phyloP scores from a whole-genome alignment of 2,888 invertebrate species.

The Himalopsyche kuldschensis region DNA sequence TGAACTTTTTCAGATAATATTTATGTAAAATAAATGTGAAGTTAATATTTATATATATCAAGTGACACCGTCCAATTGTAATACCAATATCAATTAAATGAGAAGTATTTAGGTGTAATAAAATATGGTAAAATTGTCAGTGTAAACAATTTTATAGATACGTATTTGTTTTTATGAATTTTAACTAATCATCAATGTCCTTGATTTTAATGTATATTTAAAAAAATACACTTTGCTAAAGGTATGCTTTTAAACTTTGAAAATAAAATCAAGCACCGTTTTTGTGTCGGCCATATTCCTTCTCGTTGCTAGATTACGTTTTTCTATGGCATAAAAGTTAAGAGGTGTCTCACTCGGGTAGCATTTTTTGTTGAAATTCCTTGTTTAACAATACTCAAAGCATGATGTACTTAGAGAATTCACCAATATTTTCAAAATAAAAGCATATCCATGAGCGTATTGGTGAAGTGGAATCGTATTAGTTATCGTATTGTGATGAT shows the following conservation, averaged over 20 bases:
- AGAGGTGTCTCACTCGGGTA: background rate
- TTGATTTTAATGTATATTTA: conserved; percentile 3
- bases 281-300: background rate
- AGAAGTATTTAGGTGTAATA: conserved; percentile 21
- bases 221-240: background rate
- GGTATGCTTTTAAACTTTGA: conserved; percentile 3
- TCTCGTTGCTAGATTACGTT: background rate
- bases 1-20: conserved; percentile 9
- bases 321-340: background rate
- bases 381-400: conserved; percentile 9
- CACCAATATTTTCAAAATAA: conserved; percentile 21
- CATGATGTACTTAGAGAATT: conserved; percentile 31
- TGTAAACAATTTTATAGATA: conserved; percentile 6
- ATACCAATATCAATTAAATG: conserved; percentile 35
- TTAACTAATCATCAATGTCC: background rate
- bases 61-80: conserved; percentile 39
- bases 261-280: background rate
- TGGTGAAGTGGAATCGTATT: background rate
- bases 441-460: conserved; percentile 12
- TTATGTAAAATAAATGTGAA: conserved; percentile 22
- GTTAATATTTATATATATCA: conserved; percentile 31
- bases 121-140: conserved; percentile 21
- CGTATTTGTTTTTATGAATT: background rate
- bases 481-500: background rate
- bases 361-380: background rate